Evolutionary conservation across 2,888 invertebrate species (phyloP).

Genomic region (Papilio gigon): DNA sequence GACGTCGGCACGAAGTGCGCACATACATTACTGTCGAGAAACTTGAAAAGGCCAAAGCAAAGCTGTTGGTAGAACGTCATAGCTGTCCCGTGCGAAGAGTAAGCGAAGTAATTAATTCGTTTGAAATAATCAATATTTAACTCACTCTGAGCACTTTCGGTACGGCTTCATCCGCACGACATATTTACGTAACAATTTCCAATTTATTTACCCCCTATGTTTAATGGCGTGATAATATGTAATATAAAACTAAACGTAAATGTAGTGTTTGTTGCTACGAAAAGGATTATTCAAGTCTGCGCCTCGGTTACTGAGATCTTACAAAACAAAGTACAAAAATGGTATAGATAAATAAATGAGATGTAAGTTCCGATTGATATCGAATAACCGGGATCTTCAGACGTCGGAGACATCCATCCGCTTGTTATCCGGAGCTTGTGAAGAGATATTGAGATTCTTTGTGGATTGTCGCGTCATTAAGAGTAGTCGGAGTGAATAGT

Average conservation of each 20-base stretch:
- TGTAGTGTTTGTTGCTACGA: too few species aligned
- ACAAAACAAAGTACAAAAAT: too few species aligned
- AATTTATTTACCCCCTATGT: too few species aligned
- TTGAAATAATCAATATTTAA: neutral
- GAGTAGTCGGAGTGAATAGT: neutral
- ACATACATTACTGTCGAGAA: neutral
- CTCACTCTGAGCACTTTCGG: too few species aligned
- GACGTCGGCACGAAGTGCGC: neutral
- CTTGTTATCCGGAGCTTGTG: neutral
- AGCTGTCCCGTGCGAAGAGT: neutral
- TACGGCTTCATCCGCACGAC: too few species aligned
- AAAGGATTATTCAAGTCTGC: too few species aligned
- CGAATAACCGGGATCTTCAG: neutral
- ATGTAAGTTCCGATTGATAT: neutral
- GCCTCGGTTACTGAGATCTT: too few species aligned
- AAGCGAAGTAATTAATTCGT: neutral
- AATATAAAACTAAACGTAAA: too few species aligned
- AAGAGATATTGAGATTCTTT: neutral
- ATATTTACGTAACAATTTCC: too few species aligned
- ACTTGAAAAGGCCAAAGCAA: constrained; percentile 13
- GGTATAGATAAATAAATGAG: too few species aligned
- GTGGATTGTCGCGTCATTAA: neutral
- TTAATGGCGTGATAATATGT: too few species aligned
- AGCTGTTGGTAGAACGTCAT: neutral
- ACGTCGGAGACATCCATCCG: neutral